Percentiles rank a stretch among this genome's conserved stretches.
These are phyloP conservation scores for Agrilus cyanescens DNA, from an alignment of 2,888 invertebrate species.

Conservation along the genomic window DNA sequence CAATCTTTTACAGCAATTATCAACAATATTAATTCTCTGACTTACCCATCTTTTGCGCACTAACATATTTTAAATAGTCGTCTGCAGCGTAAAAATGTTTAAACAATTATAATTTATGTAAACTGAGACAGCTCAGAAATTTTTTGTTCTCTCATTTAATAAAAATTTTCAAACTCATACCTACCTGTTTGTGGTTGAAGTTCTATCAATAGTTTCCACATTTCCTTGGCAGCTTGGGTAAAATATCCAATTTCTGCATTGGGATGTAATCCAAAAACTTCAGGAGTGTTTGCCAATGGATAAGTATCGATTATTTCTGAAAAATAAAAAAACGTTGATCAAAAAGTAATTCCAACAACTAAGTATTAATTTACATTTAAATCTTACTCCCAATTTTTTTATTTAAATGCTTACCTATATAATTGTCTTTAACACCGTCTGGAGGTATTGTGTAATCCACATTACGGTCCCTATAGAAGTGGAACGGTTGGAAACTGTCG, in stretches of 20 bases:
- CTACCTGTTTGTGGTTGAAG: constrained; percentile 82
- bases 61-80: no score
- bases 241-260: constrained; percentile 94
- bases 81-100: no score
- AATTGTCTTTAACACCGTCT: constrained; percentile 51
- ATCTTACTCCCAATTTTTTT: no score
- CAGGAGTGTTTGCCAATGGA: constrained; percentile 75
- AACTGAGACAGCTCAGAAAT: no score
- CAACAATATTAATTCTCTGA: no score
- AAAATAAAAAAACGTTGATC: constrained; percentile 11
- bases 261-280: constrained; percentile 87
- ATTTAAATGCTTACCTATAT: constrained; percentile 58
- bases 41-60: no score
- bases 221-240: constrained; percentile 72
- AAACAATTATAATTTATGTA: no score
- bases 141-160: no score
- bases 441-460: constrained; percentile 73
- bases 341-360: constrained; percentile 6
- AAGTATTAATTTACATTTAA: neutral
- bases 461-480: constrained; percentile 64
- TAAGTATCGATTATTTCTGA: constrained; percentile 67
- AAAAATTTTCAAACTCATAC: constrained; percentile 36
- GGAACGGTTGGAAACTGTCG: constrained; percentile 82
- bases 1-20: no score
- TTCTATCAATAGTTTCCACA: constrained; percentile 79